Evolutionary conservation across 2,797 vertebrate species (phyloP).

Genomic region (Trachurus trachurus): DNA sequence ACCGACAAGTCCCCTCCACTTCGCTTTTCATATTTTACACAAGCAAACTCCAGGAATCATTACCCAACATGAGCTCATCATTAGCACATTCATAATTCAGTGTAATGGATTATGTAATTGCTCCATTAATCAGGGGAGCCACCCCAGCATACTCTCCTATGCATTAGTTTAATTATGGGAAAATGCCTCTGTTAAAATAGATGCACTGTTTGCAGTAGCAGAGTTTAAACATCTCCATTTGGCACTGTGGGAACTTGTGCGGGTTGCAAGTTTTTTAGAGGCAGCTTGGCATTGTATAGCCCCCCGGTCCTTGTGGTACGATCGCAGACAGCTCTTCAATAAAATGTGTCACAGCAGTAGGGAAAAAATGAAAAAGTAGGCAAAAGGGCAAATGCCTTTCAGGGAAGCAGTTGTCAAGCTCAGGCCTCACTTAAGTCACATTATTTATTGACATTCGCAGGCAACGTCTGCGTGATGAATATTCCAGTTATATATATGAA

Average conservation of each 20-base stretch:
- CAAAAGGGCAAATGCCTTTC: slow-evolving; percentile 67
- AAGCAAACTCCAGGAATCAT: slow-evolving; percentile 80
- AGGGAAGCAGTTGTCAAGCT: slow-evolving; percentile 60
- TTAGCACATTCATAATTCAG: slow-evolving; percentile 84
- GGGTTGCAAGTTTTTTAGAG: slow-evolving; percentile 27
- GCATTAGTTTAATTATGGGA: slow-evolving; percentile 79
- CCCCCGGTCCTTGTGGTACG: slow-evolving; percentile 11
- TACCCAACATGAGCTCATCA: slow-evolving; percentile 82
- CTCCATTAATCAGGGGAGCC: slow-evolving; percentile 81
- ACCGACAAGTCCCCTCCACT: slow-evolving; percentile 52
- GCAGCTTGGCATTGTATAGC: slow-evolving; percentile 26
- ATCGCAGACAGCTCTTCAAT: slow-evolving; percentile 54
- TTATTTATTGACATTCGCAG: slow-evolving; percentile 66
- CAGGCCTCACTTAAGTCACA: slow-evolving; percentile 50
- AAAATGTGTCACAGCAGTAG: slow-evolving; percentile 52
- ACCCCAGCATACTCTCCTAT: slow-evolving; percentile 73
- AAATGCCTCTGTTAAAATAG: slow-evolving; percentile 76
- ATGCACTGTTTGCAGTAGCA: slow-evolving; percentile 72
- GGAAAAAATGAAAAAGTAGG: slow-evolving; percentile 53
- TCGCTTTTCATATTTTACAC: slow-evolving; percentile 74
- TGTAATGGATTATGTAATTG: slow-evolving; percentile 84
- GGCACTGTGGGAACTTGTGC: slow-evolving; percentile 35
- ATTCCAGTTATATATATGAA: slow-evolving; percentile 43
- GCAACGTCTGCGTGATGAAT: slow-evolving; percentile 42
- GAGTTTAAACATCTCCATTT: slow-evolving; percentile 47